A percentile compares a stretch with the other conserved stretches of the same genome.
These are phyloP conservation scores for Zaprionus gabonicus DNA, from an alignment of 1,140 invertebrate species.

Conservation along the genomic window DNA sequence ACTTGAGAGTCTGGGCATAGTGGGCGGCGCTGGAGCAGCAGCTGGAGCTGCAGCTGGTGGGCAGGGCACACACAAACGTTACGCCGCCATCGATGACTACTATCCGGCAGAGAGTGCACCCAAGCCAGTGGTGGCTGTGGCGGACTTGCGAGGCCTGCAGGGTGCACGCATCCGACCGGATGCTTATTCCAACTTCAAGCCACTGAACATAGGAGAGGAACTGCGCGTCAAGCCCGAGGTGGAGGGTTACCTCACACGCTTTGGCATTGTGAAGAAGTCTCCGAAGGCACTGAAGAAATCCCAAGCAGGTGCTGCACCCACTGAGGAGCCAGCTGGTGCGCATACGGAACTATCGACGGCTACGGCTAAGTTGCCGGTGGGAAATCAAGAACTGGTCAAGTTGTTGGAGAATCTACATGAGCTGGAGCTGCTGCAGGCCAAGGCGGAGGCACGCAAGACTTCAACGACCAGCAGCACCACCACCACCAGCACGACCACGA, in stretches of 20 bases:
- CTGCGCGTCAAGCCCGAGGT: slow-evolving; percentile 79
- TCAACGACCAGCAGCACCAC: slow-evolving; percentile 25
- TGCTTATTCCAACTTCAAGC: slow-evolving; percentile 79
- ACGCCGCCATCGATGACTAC: slow-evolving; percentile 72
- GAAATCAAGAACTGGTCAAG: slow-evolving; percentile 67
- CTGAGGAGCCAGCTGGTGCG: slow-evolving; percentile 58
- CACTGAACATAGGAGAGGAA: slow-evolving; percentile 79
- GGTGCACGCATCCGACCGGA: slow-evolving; percentile 71
- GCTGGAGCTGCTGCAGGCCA: slow-evolving; percentile 84
- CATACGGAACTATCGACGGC: slow-evolving; percentile 70
- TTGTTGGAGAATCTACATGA: slow-evolving; percentile 75
- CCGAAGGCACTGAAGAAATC: slow-evolving; percentile 73
- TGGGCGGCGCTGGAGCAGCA: slow-evolving; percentile 33
- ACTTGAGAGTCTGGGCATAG: slow-evolving; percentile 75
- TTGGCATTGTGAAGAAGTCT: slow-evolving; percentile 77
- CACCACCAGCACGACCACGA: slow-evolving; percentile 31
- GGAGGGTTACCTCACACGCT: slow-evolving; percentile 77
- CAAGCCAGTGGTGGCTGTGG: slow-evolving; percentile 67
- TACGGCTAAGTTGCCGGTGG: slow-evolving; percentile 52
- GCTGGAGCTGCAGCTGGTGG: background rate
- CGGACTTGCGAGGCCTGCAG: slow-evolving; percentile 66
- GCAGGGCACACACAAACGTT: slow-evolving; percentile 61
- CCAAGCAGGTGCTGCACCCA: slow-evolving; percentile 26
- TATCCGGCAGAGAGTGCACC: slow-evolving; percentile 78
- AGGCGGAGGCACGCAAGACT: slow-evolving; percentile 33